Evolutionary conservation across 2,888 invertebrate genomes (phyloP), one percentile per base, ranked within the genome.

Genomic region (Strigamia crassipes): DNA sequence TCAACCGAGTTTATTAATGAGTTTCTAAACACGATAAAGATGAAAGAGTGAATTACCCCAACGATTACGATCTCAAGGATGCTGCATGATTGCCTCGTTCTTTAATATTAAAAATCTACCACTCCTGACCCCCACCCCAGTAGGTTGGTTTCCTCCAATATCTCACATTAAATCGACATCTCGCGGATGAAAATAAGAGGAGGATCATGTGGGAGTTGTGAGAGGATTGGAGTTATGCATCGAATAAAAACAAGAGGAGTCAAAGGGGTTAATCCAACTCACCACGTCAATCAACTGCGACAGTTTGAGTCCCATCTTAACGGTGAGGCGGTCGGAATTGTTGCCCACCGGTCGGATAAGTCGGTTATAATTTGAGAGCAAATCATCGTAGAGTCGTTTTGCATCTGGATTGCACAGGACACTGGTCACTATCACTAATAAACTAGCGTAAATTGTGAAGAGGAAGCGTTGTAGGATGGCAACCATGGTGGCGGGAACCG

Each of bases 281-380:
- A 95, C 95, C 91, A 96, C 95, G 90, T 96, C 95, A 89, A 96
- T 96, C 88, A 96, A 92, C 90, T 96, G 95, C 87, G 95, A 95
- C 85, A 95, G 92, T 88, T 92, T 91, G 86, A 97, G 92, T 85
- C 96, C 96, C 93, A 97, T 94, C 91, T 95, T 95, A 89, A 97
- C 96, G 87, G 95, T 95, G 88, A 97, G 93, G 86, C 95, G 93
- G 90, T 96, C 96, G 85, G 95, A 94, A 90, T 95, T 96, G 90
- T 96, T 96, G 87, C 95, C 95, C 86, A 96, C 96, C 84, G 97
- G 97, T 87, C 97, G 91, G 88, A 96, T 96, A 88, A 97, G 92
- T 87, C 96, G 93, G 90, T 97, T 97, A 91, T 97, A 97, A 90
- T 96, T 95, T 86, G 94, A 94, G 87, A 97, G 91, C 86, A 97